A percentile compares a stretch with the other conserved stretches of the same genome.
These are phyloP conservation scores for Acanthurus lineatus DNA, from an alignment of 2,797 vertebrate species.

Conservation along the genomic window DNA sequence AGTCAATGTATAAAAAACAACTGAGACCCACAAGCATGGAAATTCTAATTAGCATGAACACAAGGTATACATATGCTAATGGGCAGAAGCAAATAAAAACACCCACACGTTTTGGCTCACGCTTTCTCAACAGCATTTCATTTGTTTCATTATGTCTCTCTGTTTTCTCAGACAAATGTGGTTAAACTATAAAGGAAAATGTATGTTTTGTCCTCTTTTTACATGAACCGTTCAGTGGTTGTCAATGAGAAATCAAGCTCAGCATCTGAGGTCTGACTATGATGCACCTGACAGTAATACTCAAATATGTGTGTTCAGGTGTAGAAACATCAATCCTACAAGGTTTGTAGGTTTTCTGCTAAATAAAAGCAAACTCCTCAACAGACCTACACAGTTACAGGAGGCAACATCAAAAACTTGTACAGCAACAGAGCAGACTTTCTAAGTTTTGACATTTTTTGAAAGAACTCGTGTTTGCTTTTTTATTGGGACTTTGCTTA, in stretches of 20 bases:
- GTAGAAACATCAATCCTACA: not conserved
- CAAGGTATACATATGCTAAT: constrained; percentile 48
- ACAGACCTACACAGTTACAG: not conserved
- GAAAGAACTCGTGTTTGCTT: not conserved
- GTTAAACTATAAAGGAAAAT: not conserved
- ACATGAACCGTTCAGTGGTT: not conserved
- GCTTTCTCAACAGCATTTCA: constrained; percentile 10
- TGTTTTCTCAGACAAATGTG: not conserved
- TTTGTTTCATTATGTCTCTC: not conserved
- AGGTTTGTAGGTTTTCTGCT: not conserved
- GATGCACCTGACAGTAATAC: not conserved
- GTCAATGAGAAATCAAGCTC: not conserved
- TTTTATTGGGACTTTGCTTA: not conserved
- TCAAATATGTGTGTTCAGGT: not conserved
- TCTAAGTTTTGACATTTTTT: not conserved
- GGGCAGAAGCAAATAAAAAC: constrained; percentile 44
- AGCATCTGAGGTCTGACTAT: not conserved
- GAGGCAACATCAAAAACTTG: not conserved
- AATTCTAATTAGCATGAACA: constrained; percentile 13
- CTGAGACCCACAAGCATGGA: constrained; percentile 6
- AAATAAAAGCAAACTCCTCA: not conserved
- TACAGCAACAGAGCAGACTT: not conserved
- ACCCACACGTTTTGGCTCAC: constrained; percentile 51
- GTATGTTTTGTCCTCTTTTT: not conserved
- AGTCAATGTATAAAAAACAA: constrained; percentile 12